phyloP scores from a whole-genome alignment of 2,888 invertebrate species.

The Erannis defoliaria region DNA sequence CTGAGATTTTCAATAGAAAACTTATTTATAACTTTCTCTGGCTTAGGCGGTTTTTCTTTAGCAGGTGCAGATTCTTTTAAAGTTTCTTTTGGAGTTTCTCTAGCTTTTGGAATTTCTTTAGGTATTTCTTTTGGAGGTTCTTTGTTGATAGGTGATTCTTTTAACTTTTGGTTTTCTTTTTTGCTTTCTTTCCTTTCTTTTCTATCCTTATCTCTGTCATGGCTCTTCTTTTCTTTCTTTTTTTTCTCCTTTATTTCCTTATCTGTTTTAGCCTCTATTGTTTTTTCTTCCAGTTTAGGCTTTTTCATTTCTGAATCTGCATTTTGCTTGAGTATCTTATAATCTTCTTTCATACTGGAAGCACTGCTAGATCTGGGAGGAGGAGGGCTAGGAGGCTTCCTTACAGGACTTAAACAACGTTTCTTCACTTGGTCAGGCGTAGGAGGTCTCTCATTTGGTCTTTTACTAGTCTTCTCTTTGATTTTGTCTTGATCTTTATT shows the following conservation, averaged over 20 bases:
- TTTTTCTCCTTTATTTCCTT: conserved; percentile 85
- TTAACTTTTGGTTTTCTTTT: conserved; percentile 83
- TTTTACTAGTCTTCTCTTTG: conserved; percentile 85
- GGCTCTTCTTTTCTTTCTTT: conserved; percentile 88
- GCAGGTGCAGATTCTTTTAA: conserved; percentile 67
- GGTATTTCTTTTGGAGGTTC: conserved; percentile 66
- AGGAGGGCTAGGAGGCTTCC: conserved; percentile 69
- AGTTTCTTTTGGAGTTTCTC: conserved; percentile 70
- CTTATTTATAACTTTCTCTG: conserved; percentile 77
- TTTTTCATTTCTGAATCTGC: conserved; percentile 72
- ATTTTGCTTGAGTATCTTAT: conserved; percentile 68
- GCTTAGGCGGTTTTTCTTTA: conserved; percentile 73
- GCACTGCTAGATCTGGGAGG: conserved; percentile 73
- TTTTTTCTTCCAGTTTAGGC: conserved; percentile 79
- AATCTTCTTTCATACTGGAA: conserved; percentile 78
- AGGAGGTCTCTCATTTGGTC: conserved; percentile 73
- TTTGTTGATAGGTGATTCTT: conserved; percentile 74
- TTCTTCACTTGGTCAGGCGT: conserved; percentile 78
- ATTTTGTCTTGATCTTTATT: conserved; percentile 86
- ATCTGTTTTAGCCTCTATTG: conserved; percentile 82
- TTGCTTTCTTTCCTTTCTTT: conserved; percentile 86
- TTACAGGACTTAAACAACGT: conserved; percentile 69
- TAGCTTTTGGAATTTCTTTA: conserved; percentile 72
- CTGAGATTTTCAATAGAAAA: conserved; percentile 81
- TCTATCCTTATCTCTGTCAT: conserved; percentile 88